Conservation (phyloP, 2,888 invertebrate species). For the Nephrotoma guestfalica region DNA sequence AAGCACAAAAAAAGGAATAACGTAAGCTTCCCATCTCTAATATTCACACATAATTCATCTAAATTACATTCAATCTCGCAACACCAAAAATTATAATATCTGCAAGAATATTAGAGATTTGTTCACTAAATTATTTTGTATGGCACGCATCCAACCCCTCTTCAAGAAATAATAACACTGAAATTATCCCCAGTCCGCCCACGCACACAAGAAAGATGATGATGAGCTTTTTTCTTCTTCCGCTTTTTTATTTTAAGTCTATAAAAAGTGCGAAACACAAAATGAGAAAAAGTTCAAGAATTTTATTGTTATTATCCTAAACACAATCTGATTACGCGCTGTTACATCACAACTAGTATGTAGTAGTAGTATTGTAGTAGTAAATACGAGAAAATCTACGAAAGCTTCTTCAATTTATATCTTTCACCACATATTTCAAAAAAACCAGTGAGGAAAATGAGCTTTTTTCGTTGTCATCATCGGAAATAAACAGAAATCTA, state of each 20-base stretch:
- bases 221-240: background rate
- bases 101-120: background rate
- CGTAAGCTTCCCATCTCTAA: background rate
- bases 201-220: background rate
- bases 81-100: background rate
- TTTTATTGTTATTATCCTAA: background rate
- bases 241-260: background rate
- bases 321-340: background rate
- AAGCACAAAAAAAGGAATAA: background rate
- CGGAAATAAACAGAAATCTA: background rate
- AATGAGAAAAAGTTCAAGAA: background rate
- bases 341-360: background rate
- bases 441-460: background rate
- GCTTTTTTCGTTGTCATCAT: background rate
- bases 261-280: background rate
- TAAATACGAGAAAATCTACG: background rate
- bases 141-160: background rate
- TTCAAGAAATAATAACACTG: background rate
- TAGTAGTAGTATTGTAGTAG: background rate
- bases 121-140: background rate
- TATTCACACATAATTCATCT: background rate
- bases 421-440: background rate
- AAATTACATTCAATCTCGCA: background rate
- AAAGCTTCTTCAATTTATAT: background rate
- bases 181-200: background rate